phyloP scores from a whole-genome alignment of 2,113 vertebrate species.

The Campylomormyrus numenius region DNA sequence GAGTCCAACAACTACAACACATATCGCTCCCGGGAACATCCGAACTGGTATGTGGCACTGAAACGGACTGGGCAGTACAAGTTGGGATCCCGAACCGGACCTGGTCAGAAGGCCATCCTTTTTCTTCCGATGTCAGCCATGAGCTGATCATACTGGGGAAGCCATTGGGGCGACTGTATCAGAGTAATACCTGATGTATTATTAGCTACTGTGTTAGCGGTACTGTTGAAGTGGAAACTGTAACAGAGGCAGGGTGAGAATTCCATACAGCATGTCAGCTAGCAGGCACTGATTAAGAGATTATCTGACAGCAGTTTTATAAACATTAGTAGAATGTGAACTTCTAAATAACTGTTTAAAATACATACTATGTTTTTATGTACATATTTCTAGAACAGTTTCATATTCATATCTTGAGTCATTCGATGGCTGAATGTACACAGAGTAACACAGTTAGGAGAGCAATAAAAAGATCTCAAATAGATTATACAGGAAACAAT shows the following conservation, averaged over 20 bases:
- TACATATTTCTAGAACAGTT: not conserved
- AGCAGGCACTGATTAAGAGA: not conserved
- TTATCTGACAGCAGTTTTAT: not conserved
- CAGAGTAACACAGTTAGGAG: not conserved
- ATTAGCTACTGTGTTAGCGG: not conserved
- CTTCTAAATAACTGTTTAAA: not conserved
- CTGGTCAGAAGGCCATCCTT: constrained; percentile 75
- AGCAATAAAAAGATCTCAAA: not conserved
- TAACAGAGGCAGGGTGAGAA: not conserved
- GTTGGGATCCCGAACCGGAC: constrained; percentile 69
- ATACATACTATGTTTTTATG: not conserved
- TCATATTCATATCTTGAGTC: not conserved
- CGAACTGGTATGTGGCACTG: constrained; percentile 73
- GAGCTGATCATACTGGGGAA: constrained; percentile 52
- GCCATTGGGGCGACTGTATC: not conserved
- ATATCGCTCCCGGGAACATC: constrained; percentile 71
- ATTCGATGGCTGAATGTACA: not conserved
- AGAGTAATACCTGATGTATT: not conserved
- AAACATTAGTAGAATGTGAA: not conserved
- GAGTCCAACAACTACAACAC: constrained; percentile 79
- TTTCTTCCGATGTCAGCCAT: constrained; percentile 77
- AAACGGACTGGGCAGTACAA: constrained; percentile 77
- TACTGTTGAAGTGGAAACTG: not conserved
- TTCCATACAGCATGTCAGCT: not conserved
- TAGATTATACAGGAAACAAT: not conserved